Percentiles rank a stretch among this genome's conserved stretches.
phyloP scores from a whole-genome alignment of 2,113 vertebrate genomes.

The Sprattus sprattus region DNA sequence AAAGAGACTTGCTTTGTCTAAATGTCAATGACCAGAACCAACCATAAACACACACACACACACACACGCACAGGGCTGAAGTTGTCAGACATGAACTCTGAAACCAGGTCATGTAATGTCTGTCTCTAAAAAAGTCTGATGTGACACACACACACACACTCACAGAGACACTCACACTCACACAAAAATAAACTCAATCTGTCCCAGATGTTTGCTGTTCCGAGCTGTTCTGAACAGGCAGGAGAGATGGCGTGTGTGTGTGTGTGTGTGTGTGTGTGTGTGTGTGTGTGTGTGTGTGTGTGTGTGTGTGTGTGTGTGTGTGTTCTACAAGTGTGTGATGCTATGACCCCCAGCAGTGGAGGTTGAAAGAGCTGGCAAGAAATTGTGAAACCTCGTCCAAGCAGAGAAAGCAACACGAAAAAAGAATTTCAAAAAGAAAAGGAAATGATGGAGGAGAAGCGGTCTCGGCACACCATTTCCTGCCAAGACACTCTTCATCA shows the following conservation, averaged over 20 bases:
- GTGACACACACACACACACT: slow-evolving; percentile 8
- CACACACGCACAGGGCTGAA: not conserved
- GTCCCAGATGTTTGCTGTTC: slow-evolving; percentile 47
- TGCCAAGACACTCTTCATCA: not conserved
- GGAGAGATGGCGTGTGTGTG: slow-evolving; percentile 24
- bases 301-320: not conserved
- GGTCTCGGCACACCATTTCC: not conserved
- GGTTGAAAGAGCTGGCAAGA: slow-evolving; percentile 66
- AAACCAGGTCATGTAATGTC: slow-evolving; percentile 1
- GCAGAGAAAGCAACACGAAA: slow-evolving; percentile 26
- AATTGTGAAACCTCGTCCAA: slow-evolving; percentile 55
- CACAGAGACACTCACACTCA: not conserved
- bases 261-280: not conserved
- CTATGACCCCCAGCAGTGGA: slow-evolving; percentile 71
- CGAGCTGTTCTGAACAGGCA: slow-evolving; percentile 14
- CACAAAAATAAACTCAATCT: slow-evolving; percentile 34
- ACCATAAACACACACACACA: slow-evolving; percentile 46
- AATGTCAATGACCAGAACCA: not conserved
- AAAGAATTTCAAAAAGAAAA: slow-evolving; percentile 17
- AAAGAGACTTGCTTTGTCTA: not conserved
- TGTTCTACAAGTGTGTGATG: slow-evolving; percentile 16
- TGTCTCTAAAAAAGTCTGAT: not conserved
- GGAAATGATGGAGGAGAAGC: slow-evolving; percentile 17
- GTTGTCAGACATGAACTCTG: not conserved
- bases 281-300: slow-evolving; percentile 19